Evolutionary conservation across 92 coral and sea anemone genomes (phyloP).

Genomic region (Heteractis magnifica): DNA sequence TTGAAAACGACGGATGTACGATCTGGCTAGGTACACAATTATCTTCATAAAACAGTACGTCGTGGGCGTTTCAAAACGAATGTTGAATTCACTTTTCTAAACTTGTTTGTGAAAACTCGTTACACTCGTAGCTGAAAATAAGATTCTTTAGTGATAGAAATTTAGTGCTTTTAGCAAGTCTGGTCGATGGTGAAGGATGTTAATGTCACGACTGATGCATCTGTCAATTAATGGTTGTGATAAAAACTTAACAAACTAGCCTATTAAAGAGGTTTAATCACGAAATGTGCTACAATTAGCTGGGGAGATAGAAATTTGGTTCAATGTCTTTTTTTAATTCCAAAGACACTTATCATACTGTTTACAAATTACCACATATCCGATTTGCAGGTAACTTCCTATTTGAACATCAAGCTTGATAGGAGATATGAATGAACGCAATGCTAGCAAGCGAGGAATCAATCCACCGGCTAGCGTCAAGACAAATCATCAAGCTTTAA

Average conservation of each 20-base stretch:
- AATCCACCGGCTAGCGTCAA: not conserved
- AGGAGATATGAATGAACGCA: not conserved
- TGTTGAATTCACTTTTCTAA: not conserved
- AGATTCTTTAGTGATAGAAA: too few species aligned
- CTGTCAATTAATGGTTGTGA: not conserved
- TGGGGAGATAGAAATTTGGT: not conserved
- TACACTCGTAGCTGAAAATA: too few species aligned
- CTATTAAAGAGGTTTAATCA: not conserved
- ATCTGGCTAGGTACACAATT: too few species aligned
- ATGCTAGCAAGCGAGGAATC: not conserved
- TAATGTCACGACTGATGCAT: not conserved
- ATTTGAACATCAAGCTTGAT: not conserved
- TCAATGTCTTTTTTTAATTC: not conserved
- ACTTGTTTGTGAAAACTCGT: not conserved
- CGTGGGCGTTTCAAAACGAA: slow-evolving; percentile 4
- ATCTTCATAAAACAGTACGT: not conserved
- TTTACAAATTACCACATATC: not conserved
- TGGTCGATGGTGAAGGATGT: too few species aligned
- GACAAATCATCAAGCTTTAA: not conserved
- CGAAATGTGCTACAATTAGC: not conserved
- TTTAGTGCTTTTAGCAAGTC: too few species aligned
- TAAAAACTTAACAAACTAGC: not conserved
- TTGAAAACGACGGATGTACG: too few species aligned
- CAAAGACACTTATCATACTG: not conserved
- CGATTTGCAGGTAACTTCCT: slow-evolving; percentile 7